Base-by-base conservation (phyloP, 2,797 vertebrate species). In the Poecilia wingei region DNA sequence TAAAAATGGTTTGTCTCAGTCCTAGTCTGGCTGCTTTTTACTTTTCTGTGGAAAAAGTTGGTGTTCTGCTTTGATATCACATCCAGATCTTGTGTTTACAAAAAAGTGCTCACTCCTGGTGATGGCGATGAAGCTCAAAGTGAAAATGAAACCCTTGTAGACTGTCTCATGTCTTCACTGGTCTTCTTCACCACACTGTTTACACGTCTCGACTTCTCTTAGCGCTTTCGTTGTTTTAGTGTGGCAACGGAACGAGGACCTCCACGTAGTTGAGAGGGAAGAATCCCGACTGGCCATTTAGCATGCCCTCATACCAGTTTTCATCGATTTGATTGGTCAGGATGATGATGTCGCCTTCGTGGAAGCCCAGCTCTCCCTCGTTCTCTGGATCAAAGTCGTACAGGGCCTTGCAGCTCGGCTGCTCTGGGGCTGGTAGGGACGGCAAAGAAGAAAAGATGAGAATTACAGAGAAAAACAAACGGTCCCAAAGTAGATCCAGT, bases 321-420 rank as follows among this genome's bases (percentile, higher is more conserved):
- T 99, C 98, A 12, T 99, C 98, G 51, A 99, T 99, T 96, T 99
- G 98, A 96, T 97, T 99, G 89, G 98, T 99, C 92, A 99, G 95
- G 28, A 97, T 99, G 96, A 99, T 99, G 94, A 99, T 92, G 79
- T 99, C 97, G 0, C 98, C 98, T 87, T 99, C 98, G 3, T 87
- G 97, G 95, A 99, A 99, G 93, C 98, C 98, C 95, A 99, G 91
- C 92, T 99, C 98, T 0, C 98, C 98, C 0, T 99, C 98, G 0
- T 99, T 99, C 88, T 99, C 98, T 0, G 98, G 98, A 36, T 99
- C 98, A 0, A 99, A 99, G 95, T 99, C 98, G 1, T 98, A 99
- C 3, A 99, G 94, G 0, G 98, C 98, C 93, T 98, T 98, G 92
- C 98, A 99, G 95, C 97, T 97, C 0, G 98, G 97, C 95, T 98